These are phyloP conservation scores for Fabriciana adippe DNA, from an alignment of 2,888 invertebrate genomes.

Conservation along the genomic window DNA sequence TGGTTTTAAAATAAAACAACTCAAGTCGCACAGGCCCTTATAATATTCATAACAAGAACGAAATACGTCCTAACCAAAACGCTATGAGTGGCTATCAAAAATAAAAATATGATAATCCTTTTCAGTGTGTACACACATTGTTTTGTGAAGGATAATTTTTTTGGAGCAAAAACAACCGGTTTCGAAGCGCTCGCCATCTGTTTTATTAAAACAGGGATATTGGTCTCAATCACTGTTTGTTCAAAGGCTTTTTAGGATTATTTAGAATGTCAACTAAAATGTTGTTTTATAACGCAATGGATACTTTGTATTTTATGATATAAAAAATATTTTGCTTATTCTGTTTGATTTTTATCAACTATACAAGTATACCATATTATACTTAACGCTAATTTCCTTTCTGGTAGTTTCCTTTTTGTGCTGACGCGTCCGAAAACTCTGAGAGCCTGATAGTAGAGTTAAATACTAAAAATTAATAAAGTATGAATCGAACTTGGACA, in stretches of 20 bases:
- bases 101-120: conserved; percentile 76
- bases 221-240: conserved; percentile 66
- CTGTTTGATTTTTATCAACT: too few relatives aligned
- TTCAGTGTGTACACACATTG: conserved; percentile 55
- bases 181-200: conserved; percentile 70
- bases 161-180: conserved; percentile 72
- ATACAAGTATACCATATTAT: too few relatives aligned
- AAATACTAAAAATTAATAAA: background rate
- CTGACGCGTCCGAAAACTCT: too few relatives aligned
- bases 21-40: conserved; percentile 1
- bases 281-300: too few relatives aligned
- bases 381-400: too few relatives aligned
- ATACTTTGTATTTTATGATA: too few relatives aligned
- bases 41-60: conserved; percentile 47
- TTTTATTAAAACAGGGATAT: conserved; percentile 79
- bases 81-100: conserved; percentile 58
- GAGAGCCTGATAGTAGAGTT: background rate
- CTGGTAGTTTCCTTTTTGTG: too few relatives aligned
- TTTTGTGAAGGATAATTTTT: conserved; percentile 66
- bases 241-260: conserved; percentile 35
- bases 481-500: background rate
- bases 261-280: background rate
- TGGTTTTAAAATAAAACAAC: too few relatives aligned
- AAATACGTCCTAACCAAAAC: conserved; percentile 64
- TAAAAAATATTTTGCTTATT: too few relatives aligned